Base-by-base conservation (phyloP, 2,888 invertebrate genomes). In the Lithophane leautieri region DNA sequence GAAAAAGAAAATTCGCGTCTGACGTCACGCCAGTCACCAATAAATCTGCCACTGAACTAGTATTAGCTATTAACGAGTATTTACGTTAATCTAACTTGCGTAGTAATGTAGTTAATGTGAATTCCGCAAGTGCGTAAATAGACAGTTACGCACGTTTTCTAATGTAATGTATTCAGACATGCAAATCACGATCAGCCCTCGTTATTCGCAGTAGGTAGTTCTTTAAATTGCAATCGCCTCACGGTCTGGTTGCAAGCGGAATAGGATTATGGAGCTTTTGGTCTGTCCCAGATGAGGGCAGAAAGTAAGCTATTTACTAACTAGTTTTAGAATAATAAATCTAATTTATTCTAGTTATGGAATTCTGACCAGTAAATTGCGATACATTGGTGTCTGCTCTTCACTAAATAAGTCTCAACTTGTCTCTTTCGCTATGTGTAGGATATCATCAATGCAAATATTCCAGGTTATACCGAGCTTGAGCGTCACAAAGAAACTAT, bases 121-220 rank as follows among this genome's bases (percentile, higher is more conserved):
- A 82, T 83, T 47, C 68, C 56, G 60, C 65, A 70, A 84, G 77
- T 84, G 73, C 77, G 70, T 83, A 75, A 79, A 74, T 79, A 62
- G 70, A 83, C 75, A 83, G 80, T 76, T 71, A 83, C 70, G 70
- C 70, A 79, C 80, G 70, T 68, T 83, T 68, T 82, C 76, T 75
- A 83, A 80, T 82, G 62, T 79, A 79, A 79, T 75, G 54, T 75
- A 80, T 79, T 83, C 70, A 19, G 65, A 62, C 84, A 83, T 82
- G 82, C 84, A 82, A 83, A 83, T 80, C 76, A 82, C 68, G 80
- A 56, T 50, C 14, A 28, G 58, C 8, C 44, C 75, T 79, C 75
- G 70, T 83, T 83, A 79, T 83, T 79, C 80, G 62, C 56, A 50
- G 70, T 79, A 70, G 80, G 70, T 79, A 70, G 80, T 75, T 83